Percentiles rank a stretch among this genome's conserved stretches.
Conservation (phyloP, 2,113 vertebrate genomes). For the Pristiophorus japonicus region DNA sequence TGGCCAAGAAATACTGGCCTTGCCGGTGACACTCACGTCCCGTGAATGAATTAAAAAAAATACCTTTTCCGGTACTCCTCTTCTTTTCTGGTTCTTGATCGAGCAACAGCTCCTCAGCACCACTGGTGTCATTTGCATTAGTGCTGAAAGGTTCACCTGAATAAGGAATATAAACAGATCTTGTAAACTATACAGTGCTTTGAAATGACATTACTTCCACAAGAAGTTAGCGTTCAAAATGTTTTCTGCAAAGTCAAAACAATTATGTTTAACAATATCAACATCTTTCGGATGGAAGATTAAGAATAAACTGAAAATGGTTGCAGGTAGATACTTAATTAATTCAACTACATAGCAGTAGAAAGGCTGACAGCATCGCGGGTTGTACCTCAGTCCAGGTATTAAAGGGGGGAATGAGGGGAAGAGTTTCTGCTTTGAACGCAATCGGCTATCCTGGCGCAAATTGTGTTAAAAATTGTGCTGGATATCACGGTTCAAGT, state of each 20-base stretch:
- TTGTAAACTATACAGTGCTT: background rate
- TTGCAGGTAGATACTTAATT: background rate
- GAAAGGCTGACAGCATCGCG: too few species aligned
- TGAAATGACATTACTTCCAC: background rate
- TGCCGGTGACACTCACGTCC: too few species aligned
- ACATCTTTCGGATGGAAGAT: background rate
- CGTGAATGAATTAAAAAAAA: too few species aligned
- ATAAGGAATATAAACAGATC: background rate
- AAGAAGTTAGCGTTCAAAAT: background rate
- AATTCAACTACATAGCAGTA: too few species aligned
- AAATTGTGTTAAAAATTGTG: too few species aligned
- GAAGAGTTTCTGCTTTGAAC: too few species aligned
- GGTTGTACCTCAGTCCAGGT: too few species aligned
- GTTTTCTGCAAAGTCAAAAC: background rate
- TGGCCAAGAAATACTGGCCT: too few species aligned
- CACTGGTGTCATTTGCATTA: background rate
- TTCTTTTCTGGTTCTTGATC: background rate
- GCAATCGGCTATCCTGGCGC: too few species aligned
- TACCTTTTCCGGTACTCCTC: background rate
- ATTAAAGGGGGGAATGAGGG: too few species aligned
- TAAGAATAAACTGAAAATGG: background rate
- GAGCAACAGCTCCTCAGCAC: background rate
- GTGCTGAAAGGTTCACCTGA: background rate
- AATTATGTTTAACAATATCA: background rate
- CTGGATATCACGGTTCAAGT: too few species aligned